phyloP scores from a whole-genome alignment of 2,797 vertebrate species.

The Sebastiscus tertius region DNA sequence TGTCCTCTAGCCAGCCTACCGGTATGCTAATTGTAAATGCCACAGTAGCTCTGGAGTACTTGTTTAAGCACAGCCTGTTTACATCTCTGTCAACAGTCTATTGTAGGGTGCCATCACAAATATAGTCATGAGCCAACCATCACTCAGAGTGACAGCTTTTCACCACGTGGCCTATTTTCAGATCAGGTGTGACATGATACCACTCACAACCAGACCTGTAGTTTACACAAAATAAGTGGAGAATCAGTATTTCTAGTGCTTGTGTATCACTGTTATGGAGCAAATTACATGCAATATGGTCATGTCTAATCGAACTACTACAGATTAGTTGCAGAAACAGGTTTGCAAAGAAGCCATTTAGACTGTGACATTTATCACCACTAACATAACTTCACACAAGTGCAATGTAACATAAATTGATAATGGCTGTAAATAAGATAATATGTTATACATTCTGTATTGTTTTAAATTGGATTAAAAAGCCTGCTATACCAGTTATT shows the following conservation, averaged over 20 bases:
- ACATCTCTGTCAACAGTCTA: slow-evolving; percentile 48
- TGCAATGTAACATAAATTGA: background rate
- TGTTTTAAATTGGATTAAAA: background rate
- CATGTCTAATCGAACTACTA: background rate
- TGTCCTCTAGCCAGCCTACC: background rate
- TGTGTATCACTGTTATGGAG: background rate
- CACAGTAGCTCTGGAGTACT: slow-evolving; percentile 1
- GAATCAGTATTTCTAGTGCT: background rate
- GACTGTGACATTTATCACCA: background rate
- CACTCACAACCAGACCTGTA: background rate
- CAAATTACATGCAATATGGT: background rate
- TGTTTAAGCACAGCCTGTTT: slow-evolving; percentile 36
- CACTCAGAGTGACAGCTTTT: slow-evolving; percentile 49
- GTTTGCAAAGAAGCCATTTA: background rate
- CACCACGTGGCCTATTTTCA: slow-evolving; percentile 50
- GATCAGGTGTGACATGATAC: slow-evolving; percentile 27
- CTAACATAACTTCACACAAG: background rate
- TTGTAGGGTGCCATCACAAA: slow-evolving; percentile 50
- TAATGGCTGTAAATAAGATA: background rate
- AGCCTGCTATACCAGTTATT: background rate
- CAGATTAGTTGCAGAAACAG: background rate
- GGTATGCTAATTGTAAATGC: slow-evolving; percentile 9
- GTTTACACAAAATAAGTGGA: slow-evolving; percentile 1
- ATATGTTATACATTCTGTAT: background rate
- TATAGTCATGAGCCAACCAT: slow-evolving; percentile 42